Conservation (phyloP, 2,113 vertebrate genomes). For the Lampris incognitus region DNA sequence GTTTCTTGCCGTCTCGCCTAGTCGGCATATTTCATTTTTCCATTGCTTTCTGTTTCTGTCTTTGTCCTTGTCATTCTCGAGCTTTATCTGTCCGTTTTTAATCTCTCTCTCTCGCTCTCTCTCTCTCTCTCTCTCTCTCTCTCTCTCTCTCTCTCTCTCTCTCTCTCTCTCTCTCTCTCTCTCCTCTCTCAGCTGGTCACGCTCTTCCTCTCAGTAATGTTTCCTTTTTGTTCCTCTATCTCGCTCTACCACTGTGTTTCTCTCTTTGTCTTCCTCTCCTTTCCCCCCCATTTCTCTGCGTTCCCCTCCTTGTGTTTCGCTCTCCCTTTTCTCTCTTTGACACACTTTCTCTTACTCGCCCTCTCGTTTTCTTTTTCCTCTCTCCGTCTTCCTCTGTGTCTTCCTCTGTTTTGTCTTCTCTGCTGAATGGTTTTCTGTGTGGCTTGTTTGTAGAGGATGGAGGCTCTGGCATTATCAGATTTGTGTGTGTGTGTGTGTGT, state of each 20-base stretch:
- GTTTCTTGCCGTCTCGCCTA: neutral
- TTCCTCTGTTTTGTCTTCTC: neutral
- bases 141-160: conserved; percentile 27
- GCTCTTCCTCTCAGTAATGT: no score
- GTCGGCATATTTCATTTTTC: conserved; percentile 37
- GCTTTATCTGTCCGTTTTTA: conserved; percentile 40
- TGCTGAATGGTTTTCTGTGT: neutral
- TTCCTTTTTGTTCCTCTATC: neutral
- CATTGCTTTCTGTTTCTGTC: conserved; percentile 25
- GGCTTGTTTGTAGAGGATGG: conserved; percentile 33
- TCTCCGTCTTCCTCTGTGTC: neutral
- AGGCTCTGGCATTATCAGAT: conserved; percentile 1
- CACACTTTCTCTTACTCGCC: neutral
- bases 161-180: neutral
- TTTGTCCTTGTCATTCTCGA: conserved; percentile 55
- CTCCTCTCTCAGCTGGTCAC: neutral
- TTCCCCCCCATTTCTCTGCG: no score
- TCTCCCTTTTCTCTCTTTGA: neutral
- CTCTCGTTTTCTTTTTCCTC: neutral
- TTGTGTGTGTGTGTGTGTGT: neutral
- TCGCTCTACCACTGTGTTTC: neutral
- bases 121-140: conserved; percentile 24
- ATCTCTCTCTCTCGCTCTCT: neutral
- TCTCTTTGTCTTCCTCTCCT: neutral
- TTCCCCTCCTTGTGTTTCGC: neutral